Base-by-base conservation (phyloP, 2,888 invertebrate genomes). In the Lasius platythorax region DNA sequence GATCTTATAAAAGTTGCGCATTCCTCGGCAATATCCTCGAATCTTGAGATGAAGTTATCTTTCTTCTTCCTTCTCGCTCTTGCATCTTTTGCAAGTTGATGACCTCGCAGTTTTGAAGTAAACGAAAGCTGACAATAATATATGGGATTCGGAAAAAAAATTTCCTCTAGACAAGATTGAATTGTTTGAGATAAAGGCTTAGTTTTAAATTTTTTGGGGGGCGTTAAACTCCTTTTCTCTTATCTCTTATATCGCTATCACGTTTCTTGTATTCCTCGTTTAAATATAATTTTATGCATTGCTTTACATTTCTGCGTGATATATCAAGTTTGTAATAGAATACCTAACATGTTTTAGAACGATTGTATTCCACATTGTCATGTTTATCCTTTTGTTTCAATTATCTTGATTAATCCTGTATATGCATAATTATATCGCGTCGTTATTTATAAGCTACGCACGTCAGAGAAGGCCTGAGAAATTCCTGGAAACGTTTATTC, bases 311-410 rank as follows among this genome's bases (percentile, higher is more conserved):
- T 63, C 3, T 50, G 37, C 53, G 23, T 3, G 53, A 68, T 30
- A 28, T 30, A 15, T 33, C 15, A 28, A 30, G 5, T 68, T 56
- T 30, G 12, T 68, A 9, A n/a, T 28, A 78, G 5, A 78, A 56
- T 56, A 28, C 40, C 12, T 68, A 37, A 3, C 28, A 23, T 28
- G 15, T 53, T 40, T 78, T 78, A 40, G 28, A 70, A 56, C 28
- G 50, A 23, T 75, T 75, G 58, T 53, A 76, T 63, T 76, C 37
- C 28, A 76, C 28, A 76, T 40, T 76, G 28, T 68, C 37, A 76
- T 40, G n/a, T 53, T 76, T 78, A 78, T 40, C 40, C 23, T 37
- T 18, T 68, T 78, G 68, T 53, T 18, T 40, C 8, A 78, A 40
- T 78, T 68, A 70, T 53, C 40, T 40, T 40, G 5, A 53, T 68